A percentile compares a stretch with the other conserved stretches of the same genome.
Conservation (phyloP, 2,888 invertebrate species). For the Caenorhabditis drosophilae region DNA sequence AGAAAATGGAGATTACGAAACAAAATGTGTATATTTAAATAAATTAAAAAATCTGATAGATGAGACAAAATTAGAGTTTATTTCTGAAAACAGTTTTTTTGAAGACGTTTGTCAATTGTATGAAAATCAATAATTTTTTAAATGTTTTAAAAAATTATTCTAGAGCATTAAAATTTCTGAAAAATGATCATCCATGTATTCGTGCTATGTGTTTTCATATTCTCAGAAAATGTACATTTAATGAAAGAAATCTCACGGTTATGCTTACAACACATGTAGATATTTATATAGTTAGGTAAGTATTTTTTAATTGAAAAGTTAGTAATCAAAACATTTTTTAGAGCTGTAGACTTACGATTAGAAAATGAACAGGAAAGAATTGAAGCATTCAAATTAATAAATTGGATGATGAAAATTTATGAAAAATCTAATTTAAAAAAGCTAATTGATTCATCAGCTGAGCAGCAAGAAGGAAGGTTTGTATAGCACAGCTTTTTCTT, state of each 20-base stretch:
- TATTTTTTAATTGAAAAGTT: background rate
- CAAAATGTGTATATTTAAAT: constrained; percentile 38
- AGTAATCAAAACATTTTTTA: too few relatives aligned
- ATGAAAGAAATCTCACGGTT: constrained; percentile 40
- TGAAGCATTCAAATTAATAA: constrained; percentile 85
- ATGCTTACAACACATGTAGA: constrained; percentile 51
- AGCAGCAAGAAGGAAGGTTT: constrained; percentile 39
- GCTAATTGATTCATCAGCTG: constrained; percentile 33
- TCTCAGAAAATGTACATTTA: constrained; percentile 37
- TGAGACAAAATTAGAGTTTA: constrained; percentile 25
- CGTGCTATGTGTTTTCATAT: constrained; percentile 53
- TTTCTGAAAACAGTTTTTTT: constrained; percentile 36
- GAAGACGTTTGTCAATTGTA: constrained; percentile 36
- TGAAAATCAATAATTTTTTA: constrained; percentile 1
- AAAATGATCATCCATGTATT: constrained; percentile 49
- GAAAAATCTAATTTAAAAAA: constrained; percentile 45
- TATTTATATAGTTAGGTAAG: constrained; percentile 48
- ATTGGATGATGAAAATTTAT: constrained; percentile 74
- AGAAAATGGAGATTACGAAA: constrained; percentile 20
- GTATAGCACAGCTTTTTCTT: too few relatives aligned
- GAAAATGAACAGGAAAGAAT: constrained; percentile 83
- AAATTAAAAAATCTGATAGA: constrained; percentile 6
- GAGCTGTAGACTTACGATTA: constrained; percentile 86
- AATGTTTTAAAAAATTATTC: background rate
- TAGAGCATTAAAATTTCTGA: constrained; percentile 37